Evolutionary conservation across 2,797 vertebrate species (phyloP), one percentile per base, ranked within the genome.

Genomic region (Onychomys torridus): DNA sequence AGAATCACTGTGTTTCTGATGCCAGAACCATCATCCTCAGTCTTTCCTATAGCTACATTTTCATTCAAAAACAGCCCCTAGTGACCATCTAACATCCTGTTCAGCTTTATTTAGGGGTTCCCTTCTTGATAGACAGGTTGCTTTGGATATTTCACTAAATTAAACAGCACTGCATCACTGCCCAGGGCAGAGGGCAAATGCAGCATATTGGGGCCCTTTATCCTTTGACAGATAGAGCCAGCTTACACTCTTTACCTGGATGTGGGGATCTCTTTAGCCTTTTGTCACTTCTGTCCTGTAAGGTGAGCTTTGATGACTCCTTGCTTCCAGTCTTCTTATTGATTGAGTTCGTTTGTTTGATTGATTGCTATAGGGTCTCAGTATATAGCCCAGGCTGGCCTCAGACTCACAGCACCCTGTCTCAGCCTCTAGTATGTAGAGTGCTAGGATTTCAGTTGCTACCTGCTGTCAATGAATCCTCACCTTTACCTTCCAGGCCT

Each of bases 41-140:
- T 84, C 63, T 79, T 55, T 79, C 29, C 37, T 12, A 11, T 49
- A 52, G 59, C 8, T 32, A 12, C 71, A 59, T 84, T 93, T 65
- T 86, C 43, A 55, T 85, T 84, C 13, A 69, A 17, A 96, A 89
- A 75, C 19, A 63, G 34, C 84, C 49, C 46, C 43, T 86, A 11
- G 12, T 65, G 7, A 19, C n/a, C 75, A 43, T 69, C 10, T 25
- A 67, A 88, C 49, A 92, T n/a, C 49, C 49, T 17, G n/a, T 79
- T 83, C 46, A 49, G 29, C 43, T 96, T 94, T 88, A 71, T 88
- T 46, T 79, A 92, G n/a, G 23, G 90, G 10, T 34, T 75, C 5
- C 27, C 23, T 59, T 89, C 21, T 59, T 83, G n/a, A 55, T 1
- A 32, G 49, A 75, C 86, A 71, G 40, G 21, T 75, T 91, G 14